A percentile compares a stretch with the other conserved stretches of the same genome.
Conservation (phyloP, 2,113 vertebrate genomes). For the Cephalophus harveyi region DNA sequence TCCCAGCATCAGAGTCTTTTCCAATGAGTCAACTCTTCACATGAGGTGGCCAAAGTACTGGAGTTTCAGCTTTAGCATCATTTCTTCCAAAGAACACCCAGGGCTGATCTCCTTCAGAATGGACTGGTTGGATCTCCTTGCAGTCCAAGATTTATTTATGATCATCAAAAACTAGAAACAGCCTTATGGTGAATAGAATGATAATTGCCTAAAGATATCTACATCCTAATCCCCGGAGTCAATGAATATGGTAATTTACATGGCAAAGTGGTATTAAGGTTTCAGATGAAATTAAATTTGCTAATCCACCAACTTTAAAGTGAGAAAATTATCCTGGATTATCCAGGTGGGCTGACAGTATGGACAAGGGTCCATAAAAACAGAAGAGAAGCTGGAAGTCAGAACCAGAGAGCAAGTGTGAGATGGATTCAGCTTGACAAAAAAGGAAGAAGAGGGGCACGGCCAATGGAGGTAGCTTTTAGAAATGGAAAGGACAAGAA, state of each 20-base stretch:
- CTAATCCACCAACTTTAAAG: background rate
- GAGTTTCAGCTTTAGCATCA: too few relatives aligned
- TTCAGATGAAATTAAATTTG: background rate
- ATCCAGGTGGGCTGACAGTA: background rate
- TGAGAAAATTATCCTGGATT: background rate
- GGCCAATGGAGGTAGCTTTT: accelerated
- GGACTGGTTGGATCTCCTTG: too few relatives aligned
- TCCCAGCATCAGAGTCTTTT: too few relatives aligned
- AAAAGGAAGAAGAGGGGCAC: background rate
- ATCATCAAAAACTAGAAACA: background rate
- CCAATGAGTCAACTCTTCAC: too few relatives aligned
- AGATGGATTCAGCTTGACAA: background rate
- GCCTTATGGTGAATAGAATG: background rate
- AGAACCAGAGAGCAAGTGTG: background rate
- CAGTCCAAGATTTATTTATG: background rate
- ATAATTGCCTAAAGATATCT: background rate
- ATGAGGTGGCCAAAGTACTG: too few relatives aligned
- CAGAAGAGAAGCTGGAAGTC: background rate
- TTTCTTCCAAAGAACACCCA: too few relatives aligned
- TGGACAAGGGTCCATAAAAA: background rate
- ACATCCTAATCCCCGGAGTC: background rate
- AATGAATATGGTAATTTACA: background rate
- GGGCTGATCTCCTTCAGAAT: too few relatives aligned
- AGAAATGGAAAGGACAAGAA: background rate
- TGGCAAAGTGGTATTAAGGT: background rate